Conservation (phyloP, 2,113 vertebrate species). For the Ibidorhyncha struthersii region DNA sequence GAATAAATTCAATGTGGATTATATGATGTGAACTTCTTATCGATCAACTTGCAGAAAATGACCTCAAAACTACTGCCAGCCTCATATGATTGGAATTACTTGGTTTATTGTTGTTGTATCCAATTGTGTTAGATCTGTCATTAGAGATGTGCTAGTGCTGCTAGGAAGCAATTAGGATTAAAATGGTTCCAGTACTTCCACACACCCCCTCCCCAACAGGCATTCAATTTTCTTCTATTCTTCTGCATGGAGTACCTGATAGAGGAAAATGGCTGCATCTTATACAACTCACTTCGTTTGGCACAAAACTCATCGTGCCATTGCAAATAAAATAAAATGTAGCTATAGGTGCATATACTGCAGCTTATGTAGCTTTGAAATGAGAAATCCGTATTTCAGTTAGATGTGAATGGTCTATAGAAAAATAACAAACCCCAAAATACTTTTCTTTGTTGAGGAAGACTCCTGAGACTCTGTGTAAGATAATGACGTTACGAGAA, state of each 20-base stretch:
- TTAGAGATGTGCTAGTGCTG: conserved; percentile 1
- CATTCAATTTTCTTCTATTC: neutral
- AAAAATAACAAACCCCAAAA: neutral
- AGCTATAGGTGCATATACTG: neutral
- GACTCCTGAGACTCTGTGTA: neutral
- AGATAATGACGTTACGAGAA: neutral
- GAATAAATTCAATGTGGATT: conserved; percentile 58
- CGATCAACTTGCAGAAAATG: conserved; percentile 60
- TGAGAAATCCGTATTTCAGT: neutral
- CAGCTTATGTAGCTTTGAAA: neutral
- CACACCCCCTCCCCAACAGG: neutral
- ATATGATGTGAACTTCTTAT: conserved; percentile 44
- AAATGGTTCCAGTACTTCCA: neutral
- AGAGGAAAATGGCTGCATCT: neutral
- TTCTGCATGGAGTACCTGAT: neutral
- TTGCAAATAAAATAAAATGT: neutral
- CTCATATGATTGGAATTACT: neutral
- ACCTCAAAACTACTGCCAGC: conserved; percentile 31
- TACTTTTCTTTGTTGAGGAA: neutral
- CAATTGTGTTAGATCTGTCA: neutral
- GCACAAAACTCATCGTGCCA: neutral
- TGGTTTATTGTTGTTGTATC: conserved; percentile 14
- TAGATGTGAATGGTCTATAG: neutral
- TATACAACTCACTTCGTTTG: neutral
- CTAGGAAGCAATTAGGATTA: conserved; percentile 59